Base-by-base conservation (phyloP, 2,113 vertebrate genomes). In the Nansenia antarctica region DNA sequence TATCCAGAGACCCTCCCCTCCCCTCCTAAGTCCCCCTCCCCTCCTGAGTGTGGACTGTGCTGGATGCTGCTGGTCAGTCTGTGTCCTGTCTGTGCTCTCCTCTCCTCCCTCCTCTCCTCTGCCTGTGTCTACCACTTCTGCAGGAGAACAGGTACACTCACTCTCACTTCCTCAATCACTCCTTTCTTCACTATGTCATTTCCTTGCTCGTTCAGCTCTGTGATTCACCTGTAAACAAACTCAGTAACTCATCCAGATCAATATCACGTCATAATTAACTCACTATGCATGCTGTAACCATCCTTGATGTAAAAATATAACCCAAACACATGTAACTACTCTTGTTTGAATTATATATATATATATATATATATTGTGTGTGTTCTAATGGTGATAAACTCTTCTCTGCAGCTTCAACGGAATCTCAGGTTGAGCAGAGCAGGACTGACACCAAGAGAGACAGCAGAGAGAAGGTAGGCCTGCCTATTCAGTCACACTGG, bases 1-100 rank as follows among this genome's bases (percentile, higher is more conserved):
- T 11, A 5, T 37, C 35, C 35, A 37, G 35, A 37, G 35, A 11
- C 11, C 35, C 35, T 37, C 20, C 18, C 45, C 45, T 7, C 15
- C 8, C 18, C 14, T 42, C n/a, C n/a, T n/a, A 58, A 1, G 1
- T 2, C 53, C 7, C 1, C 65, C 1, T n/a, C 2, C 3, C 0
- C 18, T 24, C 18, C 34, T 27, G 11, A 1, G 3, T 27, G 53
- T 2, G 2, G 1, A 5, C 15, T 32, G 12, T 78, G 68, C 37
- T 76, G 79, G 73, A 74, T 1, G 8, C 65, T 87, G 59, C 64
- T 83, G 42, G 60, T 62, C 55, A 34, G 45, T 47, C 45, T 47
- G 18, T 47, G 45, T 47, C 45, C 18, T n/a, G 45, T 47, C 15
- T 47, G 15, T 18, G 45, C 18, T 47, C 45, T 47, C 45, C 45